Evolutionary conservation across 1,140 invertebrate genomes (phyloP).

Genomic region (Trigoniulus corallinus): DNA sequence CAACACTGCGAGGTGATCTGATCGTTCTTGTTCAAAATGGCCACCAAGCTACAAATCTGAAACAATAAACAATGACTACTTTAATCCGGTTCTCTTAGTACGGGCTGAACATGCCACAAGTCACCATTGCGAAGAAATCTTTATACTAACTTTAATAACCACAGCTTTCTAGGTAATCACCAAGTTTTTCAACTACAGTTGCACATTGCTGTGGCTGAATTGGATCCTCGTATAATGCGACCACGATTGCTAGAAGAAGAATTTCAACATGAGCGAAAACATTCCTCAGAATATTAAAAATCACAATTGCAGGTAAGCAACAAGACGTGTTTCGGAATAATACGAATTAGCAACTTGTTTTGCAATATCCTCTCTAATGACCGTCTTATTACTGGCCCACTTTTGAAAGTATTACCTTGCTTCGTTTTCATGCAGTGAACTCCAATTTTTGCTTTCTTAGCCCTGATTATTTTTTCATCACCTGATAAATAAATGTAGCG

Average conservation of each 20-base stretch:
- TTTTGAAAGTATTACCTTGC: slow-evolving; percentile 53
- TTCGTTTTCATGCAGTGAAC: slow-evolving; percentile 87
- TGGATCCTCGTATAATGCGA: slow-evolving; percentile 82
- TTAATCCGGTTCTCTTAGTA: too few species aligned
- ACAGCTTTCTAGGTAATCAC: slow-evolving; percentile 84
- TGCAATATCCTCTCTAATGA: too few species aligned
- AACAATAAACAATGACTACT: too few species aligned
- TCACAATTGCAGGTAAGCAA: too few species aligned
- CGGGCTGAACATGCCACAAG: too few species aligned
- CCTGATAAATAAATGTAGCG: slow-evolving; percentile 85
- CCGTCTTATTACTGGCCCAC: too few species aligned
- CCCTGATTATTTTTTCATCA: slow-evolving; percentile 74
- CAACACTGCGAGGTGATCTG: too few species aligned
- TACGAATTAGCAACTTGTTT: background rate
- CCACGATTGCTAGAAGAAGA: slow-evolving; percentile 54
- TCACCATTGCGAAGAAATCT: too few species aligned
- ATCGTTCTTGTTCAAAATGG: too few species aligned
- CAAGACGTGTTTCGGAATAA: background rate
- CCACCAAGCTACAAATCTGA: too few species aligned
- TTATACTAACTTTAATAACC: slow-evolving; percentile 83
- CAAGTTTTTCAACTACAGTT: slow-evolving; percentile 85
- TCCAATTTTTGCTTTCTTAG: slow-evolving; percentile 75
- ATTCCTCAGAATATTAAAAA: too few species aligned
- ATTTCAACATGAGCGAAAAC: too few species aligned
- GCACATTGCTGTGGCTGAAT: slow-evolving; percentile 87